Evolutionary conservation across 2,888 invertebrate genomes (phyloP).

Genomic region (Odontothrips loti): DNA sequence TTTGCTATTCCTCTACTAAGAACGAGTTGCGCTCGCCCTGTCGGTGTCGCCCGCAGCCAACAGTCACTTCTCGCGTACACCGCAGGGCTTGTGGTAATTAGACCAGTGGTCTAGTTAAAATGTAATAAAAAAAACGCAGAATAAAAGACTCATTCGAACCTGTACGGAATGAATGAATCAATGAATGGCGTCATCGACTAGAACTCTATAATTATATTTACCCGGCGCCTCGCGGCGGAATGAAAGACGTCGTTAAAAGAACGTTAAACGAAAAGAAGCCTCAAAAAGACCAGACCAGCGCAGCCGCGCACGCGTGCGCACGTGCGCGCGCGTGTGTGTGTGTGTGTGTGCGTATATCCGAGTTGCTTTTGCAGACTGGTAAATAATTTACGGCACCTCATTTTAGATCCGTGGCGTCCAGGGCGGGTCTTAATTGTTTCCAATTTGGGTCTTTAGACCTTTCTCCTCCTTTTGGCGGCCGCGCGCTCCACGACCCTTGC

Average conservation of each 20-base stretch:
- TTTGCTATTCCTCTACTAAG: too few species aligned
- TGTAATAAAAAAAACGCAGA: too few species aligned
- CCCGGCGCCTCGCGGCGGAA: neutral
- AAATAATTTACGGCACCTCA: constrained; percentile 9
- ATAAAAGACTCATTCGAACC: too few species aligned
- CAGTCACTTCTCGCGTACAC: too few species aligned
- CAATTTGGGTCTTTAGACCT: neutral
- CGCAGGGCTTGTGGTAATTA: too few species aligned
- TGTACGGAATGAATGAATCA: neutral
- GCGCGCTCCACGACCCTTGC: neutral
- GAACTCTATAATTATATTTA: neutral
- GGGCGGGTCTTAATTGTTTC: neutral
- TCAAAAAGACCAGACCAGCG: neutral
- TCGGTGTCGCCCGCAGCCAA: too few species aligned
- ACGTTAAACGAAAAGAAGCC: neutral
- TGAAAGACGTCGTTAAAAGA: neutral
- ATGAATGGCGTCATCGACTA: neutral
- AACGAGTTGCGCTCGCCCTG: too few species aligned
- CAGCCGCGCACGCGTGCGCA: neutral
- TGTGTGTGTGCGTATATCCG: too few species aligned
- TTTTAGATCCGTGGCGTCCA: neutral
- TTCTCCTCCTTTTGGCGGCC: neutral
- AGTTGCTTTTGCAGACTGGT: neutral
- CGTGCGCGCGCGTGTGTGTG: neutral
- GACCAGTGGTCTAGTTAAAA: too few species aligned